Percentiles rank a stretch among this genome's conserved stretches.
Evolutionary conservation across 2,888 invertebrate genomes (phyloP).

Genomic region (Acheta domesticus): DNA sequence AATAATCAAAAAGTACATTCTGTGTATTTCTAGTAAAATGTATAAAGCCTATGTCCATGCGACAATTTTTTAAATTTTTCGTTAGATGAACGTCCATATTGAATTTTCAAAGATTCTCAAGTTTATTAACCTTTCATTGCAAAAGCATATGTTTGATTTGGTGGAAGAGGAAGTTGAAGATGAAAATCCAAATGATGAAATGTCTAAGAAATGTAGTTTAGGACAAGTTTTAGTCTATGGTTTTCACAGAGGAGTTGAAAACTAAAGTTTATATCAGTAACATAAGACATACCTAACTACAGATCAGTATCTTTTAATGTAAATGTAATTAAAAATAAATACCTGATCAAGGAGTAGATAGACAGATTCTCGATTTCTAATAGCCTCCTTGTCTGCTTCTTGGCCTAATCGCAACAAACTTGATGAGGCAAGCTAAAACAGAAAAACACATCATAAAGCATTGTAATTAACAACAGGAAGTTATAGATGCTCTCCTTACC

Average conservation of each 20-base stretch:
- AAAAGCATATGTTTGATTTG: no score
- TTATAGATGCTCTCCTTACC: neutral
- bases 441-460: neutral
- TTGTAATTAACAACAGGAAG: neutral
- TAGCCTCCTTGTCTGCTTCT: constrained; percentile 91
- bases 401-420: constrained; percentile 91
- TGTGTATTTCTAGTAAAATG: no score
- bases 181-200: no score
- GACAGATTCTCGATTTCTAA: constrained; percentile 91
- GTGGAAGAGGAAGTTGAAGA: no score
- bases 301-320: no score
- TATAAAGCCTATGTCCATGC: neutral
- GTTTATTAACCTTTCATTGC: no score
- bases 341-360: constrained; percentile 88
- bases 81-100: no score
- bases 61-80: neutral
- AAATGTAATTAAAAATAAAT: constrained; percentile 32
- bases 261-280: no score
- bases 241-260: neutral
- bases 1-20: no score
- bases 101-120: no score
- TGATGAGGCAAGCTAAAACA: constrained; percentile 78
- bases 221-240: neutral
- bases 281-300: no score
- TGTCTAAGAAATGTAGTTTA: no score